Evolutionary conservation across 2,797 vertebrate genomes (phyloP).

Genomic region (Balearica regulorum): DNA sequence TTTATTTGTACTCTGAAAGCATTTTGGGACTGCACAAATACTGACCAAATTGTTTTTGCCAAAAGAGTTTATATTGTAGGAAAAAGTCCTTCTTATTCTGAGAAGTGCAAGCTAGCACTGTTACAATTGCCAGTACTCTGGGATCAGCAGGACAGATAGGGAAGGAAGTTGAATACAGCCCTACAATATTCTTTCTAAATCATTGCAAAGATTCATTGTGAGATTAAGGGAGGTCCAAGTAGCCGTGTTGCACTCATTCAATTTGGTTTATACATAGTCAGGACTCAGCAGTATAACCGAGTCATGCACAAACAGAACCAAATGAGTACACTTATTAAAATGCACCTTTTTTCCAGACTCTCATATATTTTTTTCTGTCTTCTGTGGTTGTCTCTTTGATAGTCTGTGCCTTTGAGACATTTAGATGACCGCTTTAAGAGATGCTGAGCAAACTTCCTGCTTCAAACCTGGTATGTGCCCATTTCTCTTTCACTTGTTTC

Average conservation of each 20-base stretch:
- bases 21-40: not conserved
- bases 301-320: not conserved
- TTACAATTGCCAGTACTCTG: not conserved
- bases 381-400: not conserved
- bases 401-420: not conserved
- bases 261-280: not conserved
- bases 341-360: not conserved
- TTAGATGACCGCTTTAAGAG: not conserved
- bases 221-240: not conserved
- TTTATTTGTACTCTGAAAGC: not conserved
- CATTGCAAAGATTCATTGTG: not conserved
- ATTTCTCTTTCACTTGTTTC: not conserved
- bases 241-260: fast-evolving
- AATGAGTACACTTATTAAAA: not conserved
- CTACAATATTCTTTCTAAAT: not conserved
- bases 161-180: not conserved
- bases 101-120: not conserved
- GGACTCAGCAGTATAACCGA: not conserved
- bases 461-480: not conserved
- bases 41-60: not conserved
- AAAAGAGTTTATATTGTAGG: not conserved
- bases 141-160: not conserved
- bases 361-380: not conserved
- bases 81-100: not conserved
- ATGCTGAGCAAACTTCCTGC: not conserved